Conservation (phyloP, 2,797 vertebrate species). For the Oreochromis grahami region DNA sequence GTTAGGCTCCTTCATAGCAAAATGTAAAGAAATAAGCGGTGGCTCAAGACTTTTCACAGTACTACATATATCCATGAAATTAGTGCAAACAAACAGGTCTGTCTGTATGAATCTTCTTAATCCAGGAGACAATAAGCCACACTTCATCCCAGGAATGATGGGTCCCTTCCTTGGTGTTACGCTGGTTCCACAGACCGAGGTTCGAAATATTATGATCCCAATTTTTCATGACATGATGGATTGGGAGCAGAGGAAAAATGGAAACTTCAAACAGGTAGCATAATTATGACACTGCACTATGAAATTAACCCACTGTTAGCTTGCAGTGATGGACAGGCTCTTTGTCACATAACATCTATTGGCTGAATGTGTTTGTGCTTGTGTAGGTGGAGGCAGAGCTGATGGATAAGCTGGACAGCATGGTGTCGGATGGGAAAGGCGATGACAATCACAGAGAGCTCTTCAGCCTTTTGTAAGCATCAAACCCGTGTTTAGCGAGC, state of each 20-base stretch:
- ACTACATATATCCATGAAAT: background rate
- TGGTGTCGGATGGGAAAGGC: slow-evolving; percentile 97
- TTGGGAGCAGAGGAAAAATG: slow-evolving; percentile 98
- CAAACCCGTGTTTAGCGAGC: slow-evolving; percentile 2
- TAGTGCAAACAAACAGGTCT: background rate
- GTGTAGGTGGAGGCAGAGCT: slow-evolving; percentile 95
- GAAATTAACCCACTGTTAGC: background rate
- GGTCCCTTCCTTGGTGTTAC: slow-evolving; percentile 97
- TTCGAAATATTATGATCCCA: slow-evolving; percentile 98
- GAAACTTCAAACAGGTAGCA: slow-evolving; percentile 96
- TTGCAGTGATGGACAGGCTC: background rate
- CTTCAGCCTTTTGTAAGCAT: slow-evolving; percentile 94
- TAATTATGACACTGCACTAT: slow-evolving; percentile 2
- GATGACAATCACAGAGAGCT: slow-evolving; percentile 99
- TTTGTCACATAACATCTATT: slow-evolving; percentile 9
- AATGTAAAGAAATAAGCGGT: background rate
- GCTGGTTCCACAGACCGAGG: slow-evolving; percentile 93
- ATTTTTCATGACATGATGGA: slow-evolving; percentile 99
- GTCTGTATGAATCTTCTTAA: background rate
- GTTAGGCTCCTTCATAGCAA: background rate
- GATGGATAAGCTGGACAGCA: slow-evolving; percentile 98
- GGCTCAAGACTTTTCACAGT: background rate
- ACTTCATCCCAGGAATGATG: slow-evolving; percentile 99
- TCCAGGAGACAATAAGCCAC: slow-evolving; percentile 97
- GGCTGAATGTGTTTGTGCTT: slow-evolving; percentile 28